Evolutionary conservation across 1,140 invertebrate genomes (phyloP), one percentile per base, ranked within the genome.

Genomic region (Lucilia cuprina): DNA sequence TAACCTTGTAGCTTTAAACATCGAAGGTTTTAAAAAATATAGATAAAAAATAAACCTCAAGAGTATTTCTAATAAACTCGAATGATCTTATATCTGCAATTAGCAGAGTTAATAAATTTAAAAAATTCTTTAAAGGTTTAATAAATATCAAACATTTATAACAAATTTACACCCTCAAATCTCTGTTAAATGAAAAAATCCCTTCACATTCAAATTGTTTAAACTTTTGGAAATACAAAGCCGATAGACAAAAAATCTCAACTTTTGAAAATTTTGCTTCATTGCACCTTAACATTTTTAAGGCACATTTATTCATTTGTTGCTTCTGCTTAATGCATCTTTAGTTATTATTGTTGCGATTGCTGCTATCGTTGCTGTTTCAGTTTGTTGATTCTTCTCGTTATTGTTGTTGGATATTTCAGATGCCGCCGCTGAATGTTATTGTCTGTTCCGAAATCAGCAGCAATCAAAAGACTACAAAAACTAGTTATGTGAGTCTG

Each of bases 271-370:
- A 70, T 70, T 65, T 70, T 70, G 21, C 65, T 70, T 70, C 21
- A 70, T 70, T 70, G 65, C 65, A 70, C 65, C 65, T 70, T 70
- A 70, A 70, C 65, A 70, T 70, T 70, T n/a, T 70, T 8, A 25
- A 12, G 65, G 25, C 25, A 30, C 25, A 2, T 3, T 2, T 30
- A 2, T 3, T 30, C 65, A 70, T 70, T 70, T 70, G n/a, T 70
- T 70, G 9, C 65, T 70, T 70, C 19, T 70, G 60, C 60, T 60
- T 60, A 60, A 60, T n/a, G 55, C 14, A n/a, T 60, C 55, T 17
- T 60, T 60, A 5, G 55, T 60, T 60, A n/a, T 60, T 41, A 41
- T 41, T 60, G 55, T 60, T 60, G 5, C 55, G 5, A n/a, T 60
- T 60, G 14, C 14, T 41, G 41, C 25, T 30, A 30, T 30, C 25